Evolutionary conservation across 2,113 vertebrate species (phyloP).

Genomic region (Ranitomeya variabilis): DNA sequence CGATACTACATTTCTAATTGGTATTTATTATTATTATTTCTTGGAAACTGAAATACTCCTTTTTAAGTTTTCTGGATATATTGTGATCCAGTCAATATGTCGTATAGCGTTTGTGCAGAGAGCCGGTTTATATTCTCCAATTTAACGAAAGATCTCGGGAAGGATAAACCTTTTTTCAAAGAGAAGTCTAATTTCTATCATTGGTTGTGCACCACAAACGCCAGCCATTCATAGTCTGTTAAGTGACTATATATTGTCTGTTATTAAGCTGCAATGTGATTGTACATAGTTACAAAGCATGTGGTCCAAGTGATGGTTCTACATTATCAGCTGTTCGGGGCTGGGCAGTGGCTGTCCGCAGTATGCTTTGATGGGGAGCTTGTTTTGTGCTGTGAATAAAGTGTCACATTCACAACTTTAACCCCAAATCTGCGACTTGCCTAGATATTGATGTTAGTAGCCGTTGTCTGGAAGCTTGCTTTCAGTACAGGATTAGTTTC

Average conservation of each 20-base stretch:
- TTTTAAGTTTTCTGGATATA: neutral
- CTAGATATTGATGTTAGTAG: neutral
- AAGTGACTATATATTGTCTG: no score
- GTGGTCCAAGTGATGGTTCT: neutral
- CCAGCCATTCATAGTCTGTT: no score
- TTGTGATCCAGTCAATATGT: neutral
- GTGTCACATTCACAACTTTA: neutral
- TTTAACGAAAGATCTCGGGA: no score
- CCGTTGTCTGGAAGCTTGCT: neutral
- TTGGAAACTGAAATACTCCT: neutral
- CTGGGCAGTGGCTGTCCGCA: neutral
- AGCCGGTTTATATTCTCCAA: no score
- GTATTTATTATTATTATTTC: no score
- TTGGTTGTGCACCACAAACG: no score
- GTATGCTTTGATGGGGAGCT: conserved; percentile 2
- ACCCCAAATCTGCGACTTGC: neutral
- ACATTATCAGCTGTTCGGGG: neutral
- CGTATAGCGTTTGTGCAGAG: no score
- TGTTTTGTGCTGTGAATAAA: neutral
- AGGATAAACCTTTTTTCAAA: no score
- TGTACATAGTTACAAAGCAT: no score
- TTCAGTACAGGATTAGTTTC: neutral
- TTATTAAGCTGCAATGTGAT: no score
- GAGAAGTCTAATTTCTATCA: no score
- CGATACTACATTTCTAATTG: no score